Evolutionary conservation across 2,113 vertebrate genomes (phyloP).

Genomic region (Sakesphorus luctuosus): DNA sequence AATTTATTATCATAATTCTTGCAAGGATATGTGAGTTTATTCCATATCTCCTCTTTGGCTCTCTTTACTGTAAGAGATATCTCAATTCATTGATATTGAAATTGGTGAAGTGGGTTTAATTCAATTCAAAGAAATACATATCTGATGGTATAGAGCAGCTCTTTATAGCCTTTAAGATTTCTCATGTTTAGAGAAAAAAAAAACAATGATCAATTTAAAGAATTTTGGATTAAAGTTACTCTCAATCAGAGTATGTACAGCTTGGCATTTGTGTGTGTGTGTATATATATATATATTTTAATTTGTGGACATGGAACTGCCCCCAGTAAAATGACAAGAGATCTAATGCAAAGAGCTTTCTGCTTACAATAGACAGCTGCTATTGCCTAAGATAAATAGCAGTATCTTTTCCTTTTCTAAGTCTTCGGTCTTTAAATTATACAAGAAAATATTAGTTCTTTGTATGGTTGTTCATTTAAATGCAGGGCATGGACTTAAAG

Average conservation of each 20-base stretch:
- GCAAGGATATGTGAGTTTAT: conserved; percentile 1
- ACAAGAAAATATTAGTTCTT: conserved; percentile 41
- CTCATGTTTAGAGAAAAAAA: not conserved
- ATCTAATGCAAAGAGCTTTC: not conserved
- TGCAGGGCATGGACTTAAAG: conserved; percentile 33
- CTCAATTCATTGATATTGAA: conserved; percentile 1
- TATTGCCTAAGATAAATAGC: not conserved
- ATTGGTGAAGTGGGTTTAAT: not conserved
- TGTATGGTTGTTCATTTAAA: conserved; percentile 58
- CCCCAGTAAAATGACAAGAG: not conserved
- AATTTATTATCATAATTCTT: conserved; percentile 32
- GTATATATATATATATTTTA: too few relatives aligned
- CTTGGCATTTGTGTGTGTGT: not conserved
- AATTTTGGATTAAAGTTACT: not conserved
- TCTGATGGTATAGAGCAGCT: not conserved
- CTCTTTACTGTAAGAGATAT: not conserved
- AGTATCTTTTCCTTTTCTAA: not conserved
- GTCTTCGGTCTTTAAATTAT: conserved; percentile 33
- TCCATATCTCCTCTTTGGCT: not conserved
- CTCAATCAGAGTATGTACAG: not conserved
- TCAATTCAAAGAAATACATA: not conserved
- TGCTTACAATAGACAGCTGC: not conserved
- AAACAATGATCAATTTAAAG: not conserved
- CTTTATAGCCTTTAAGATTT: not conserved
- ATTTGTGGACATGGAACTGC: not conserved